Base-by-base conservation (phyloP, 1,140 invertebrate species). In the Bursaphelenchus mucronatus region DNA sequence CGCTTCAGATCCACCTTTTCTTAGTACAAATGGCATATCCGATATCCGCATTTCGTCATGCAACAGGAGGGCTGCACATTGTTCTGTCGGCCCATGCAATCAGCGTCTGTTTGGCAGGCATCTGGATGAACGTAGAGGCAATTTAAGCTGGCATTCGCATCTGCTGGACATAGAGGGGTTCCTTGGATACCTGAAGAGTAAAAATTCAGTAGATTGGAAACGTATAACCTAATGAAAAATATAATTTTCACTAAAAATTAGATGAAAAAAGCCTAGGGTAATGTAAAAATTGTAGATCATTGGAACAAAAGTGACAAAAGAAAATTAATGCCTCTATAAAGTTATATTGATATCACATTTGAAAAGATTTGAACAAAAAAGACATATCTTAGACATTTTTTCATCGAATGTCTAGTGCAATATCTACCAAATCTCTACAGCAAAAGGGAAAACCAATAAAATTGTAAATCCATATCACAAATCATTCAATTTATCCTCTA, bases 11-110 rank as follows among this genome's bases (percentile, higher is more conserved):
- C 21, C 51, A 21, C 3, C 17, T n/a, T 67, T 61, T 8, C 57
- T 76, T 54, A 72, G 46, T 76, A 72, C 30, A 76, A 44, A 44
- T 77, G 76, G 47, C 70, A 73, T 19, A 73, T 65, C 15, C 72
- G 61, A 59, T 73, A 73, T 39, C 74, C 71, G 47, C 71, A 73
- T 61, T 73, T 71, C n/a, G 71, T 76, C 71, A 73, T 73, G 45
- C 71, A 73, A 46, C 71, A 73, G 47, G 72, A 71, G 41, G 68
- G 68, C 49, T 76, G 74, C 3, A 73, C 52, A 13, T 44, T 68
- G 45, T 74, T 74, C 70, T 71, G 47, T 15, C 70, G 21, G 15
- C 74, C 72, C 10, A 64, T 41, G 46, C 71, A 73, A 45, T 70
- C 71, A 9, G 74, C 21, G 49, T 73, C 71, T 1, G 70, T 73